These are phyloP conservation scores for Tachysurus vachellii DNA, from an alignment of 2,113 vertebrate genomes.

Conservation along the genomic window DNA sequence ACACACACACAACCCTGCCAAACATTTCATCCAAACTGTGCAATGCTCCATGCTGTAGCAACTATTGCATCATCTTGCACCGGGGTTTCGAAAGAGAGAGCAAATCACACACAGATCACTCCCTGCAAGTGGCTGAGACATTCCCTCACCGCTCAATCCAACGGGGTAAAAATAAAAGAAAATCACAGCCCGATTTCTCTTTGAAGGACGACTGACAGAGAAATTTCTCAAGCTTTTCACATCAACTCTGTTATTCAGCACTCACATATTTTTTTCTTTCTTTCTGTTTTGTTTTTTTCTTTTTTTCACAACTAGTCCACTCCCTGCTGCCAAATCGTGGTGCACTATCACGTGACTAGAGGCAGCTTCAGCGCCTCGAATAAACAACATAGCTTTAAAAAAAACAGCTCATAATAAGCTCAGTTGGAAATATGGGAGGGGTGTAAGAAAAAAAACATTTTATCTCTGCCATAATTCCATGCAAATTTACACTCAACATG, in stretches of 20 bases:
- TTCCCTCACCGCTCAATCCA: constrained; percentile 56
- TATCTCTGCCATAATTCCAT: constrained; percentile 67
- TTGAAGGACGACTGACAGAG: constrained; percentile 39
- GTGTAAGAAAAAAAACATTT: constrained; percentile 66
- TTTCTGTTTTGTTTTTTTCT: neutral
- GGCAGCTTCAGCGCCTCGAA: neutral
- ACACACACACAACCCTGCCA: constrained; percentile 29
- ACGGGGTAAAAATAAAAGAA: constrained; percentile 54
- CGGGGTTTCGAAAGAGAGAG: constrained; percentile 47
- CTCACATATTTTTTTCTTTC: neutral
- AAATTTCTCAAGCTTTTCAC: constrained; percentile 25
- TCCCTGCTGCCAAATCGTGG: constrained; percentile 10
- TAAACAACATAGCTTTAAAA: constrained; percentile 8
- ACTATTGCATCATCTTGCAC: constrained; percentile 60
- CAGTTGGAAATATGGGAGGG: constrained; percentile 55
- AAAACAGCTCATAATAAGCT: constrained; percentile 29
- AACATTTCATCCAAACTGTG: constrained; percentile 48
- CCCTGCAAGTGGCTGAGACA: constrained; percentile 52
- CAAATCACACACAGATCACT: constrained; percentile 53
- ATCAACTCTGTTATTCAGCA: neutral
- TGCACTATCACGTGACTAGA: neutral
- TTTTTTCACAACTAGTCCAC: neutral
- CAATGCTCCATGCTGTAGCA: constrained; percentile 52
- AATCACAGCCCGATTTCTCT: constrained; percentile 54
- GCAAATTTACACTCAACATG: constrained; percentile 74